Evolutionary conservation across 1,140 invertebrate species (phyloP), one percentile per base, ranked within the genome.

Genomic region (Ips typographus): DNA sequence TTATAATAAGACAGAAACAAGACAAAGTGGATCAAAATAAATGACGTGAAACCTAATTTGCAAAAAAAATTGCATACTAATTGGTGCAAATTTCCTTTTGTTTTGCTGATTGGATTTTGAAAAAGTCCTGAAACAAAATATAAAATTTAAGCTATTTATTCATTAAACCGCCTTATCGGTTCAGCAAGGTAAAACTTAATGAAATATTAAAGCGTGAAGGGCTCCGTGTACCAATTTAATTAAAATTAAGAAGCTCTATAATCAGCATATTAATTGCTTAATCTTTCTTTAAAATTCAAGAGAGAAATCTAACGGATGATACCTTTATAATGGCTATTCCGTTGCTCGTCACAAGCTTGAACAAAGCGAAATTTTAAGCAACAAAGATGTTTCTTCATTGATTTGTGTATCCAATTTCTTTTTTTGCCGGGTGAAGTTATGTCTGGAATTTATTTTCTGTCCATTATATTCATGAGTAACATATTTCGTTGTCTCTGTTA

Each of bases 401-500:
- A 65, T 65, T 65, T 65, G 63, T 65, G 51, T 65, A 65, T 55
- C 39, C 63, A 65, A 65, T 65, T 65, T 65, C 40, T 65, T 57
- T 49, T 49, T 43, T 37, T 52, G 22, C 37, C 8, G 49, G 38
- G 22, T 2, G 22, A 60, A 60, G 42, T 52, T 68, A 56, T 68
- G 39, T 60, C 56, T 68, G 5, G 58, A 68, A 68, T 68, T 68
- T 60, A 68, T 68, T 68, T 68, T 59, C 56, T 68, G 56, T 61
- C 65, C 56, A 59, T 61, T 68, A 59, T 65, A 65, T 65, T 59
- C 65, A 51, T 59, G 65, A 38, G 56, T 68, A 60, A 68, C 58
- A 68, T 68, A 68, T 68, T 60, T 68, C 65, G 55, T 68, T 68
- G 65, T 56, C 65, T 60, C 55, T 61, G 59, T 68, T 51, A 68